Evolutionary conservation across 2,113 vertebrate species (phyloP).

Genomic region (cattle (Bos taurus)): ARS-UCD2.0 NC_037328.1:100554001-100554500

Average conservation of each 20-base stretch:
- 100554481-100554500: neutral
- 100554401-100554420: neutral
- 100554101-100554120: neutral
- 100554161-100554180: neutral
- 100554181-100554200: neutral
- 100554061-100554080: neutral
- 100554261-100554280: neutral
- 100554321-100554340: neutral
- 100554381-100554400: neutral
- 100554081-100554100: neutral
- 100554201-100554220: neutral
- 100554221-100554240: neutral
- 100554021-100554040: neutral
- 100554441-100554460: neutral
- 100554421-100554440: neutral
- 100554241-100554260: neutral
- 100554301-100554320: neutral
- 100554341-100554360: fast-evolving
- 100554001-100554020: neutral
- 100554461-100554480: neutral
- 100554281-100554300: neutral
- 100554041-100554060: neutral
- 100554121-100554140: neutral
- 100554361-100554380: neutral
- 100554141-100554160: neutral